Evolutionary conservation across 1,140 invertebrate species (phyloP).

Genomic region (Procambarus virginalis): DNA sequence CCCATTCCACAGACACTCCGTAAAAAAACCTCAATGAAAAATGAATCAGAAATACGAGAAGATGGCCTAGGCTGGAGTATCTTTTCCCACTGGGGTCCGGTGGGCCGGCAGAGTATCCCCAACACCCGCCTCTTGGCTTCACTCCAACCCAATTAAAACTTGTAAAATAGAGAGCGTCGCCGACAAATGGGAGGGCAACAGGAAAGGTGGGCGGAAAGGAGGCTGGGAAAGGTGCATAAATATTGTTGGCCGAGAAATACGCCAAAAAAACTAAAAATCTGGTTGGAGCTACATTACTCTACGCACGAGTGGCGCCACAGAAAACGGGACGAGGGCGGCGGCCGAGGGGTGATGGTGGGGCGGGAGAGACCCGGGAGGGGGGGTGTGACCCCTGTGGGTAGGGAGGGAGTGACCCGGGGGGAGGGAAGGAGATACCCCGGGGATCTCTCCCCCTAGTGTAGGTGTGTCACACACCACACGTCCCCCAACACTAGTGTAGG

Average conservation of each 20-base stretch:
- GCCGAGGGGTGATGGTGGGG: neutral
- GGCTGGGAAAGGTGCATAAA: slow-evolving; percentile 38
- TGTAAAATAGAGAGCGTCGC: slow-evolving; percentile 62
- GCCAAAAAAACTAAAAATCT: slow-evolving; percentile 21
- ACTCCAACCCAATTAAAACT: slow-evolving; percentile 63
- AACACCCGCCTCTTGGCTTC: slow-evolving; percentile 44
- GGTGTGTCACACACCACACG: no score
- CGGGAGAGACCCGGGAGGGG: neutral
- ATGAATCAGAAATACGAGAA: neutral
- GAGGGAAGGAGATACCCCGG: neutral
- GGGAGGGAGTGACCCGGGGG: neutral
- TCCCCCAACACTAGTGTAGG: no score
- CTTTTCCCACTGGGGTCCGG: slow-evolving; percentile 24
- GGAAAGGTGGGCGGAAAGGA: slow-evolving; percentile 61
- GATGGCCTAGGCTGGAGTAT: slow-evolving; percentile 28
- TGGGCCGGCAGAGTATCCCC: slow-evolving; percentile 19
- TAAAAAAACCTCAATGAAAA: neutral
- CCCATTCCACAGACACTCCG: neutral
- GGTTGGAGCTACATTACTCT: slow-evolving; percentile 13
- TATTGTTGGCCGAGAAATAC: slow-evolving; percentile 27
- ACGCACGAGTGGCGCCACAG: slow-evolving; percentile 32
- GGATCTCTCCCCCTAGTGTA: no score
- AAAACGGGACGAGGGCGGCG: slow-evolving; percentile 9
- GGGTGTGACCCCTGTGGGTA: neutral
- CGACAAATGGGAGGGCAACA: slow-evolving; percentile 65